phyloP scores from a whole-genome alignment of 2,113 vertebrate species.

The Grammomys dolichurus region DNA sequence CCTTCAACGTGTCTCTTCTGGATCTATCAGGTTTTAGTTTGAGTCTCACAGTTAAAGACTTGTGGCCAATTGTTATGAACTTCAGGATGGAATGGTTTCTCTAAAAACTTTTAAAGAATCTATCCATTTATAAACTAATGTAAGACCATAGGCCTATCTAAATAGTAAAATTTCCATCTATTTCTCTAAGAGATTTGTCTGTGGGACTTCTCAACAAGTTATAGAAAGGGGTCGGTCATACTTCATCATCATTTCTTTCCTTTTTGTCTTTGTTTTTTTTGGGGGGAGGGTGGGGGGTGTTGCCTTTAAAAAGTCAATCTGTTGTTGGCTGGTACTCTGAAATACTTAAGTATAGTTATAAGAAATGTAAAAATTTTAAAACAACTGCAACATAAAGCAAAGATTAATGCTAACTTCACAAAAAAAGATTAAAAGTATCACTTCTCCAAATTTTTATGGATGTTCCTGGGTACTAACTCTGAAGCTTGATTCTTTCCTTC shows the following conservation, averaged over 20 bases:
- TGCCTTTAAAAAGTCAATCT: neutral
- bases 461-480: neutral
- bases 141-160: neutral
- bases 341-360: neutral
- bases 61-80: neutral
- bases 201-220: neutral
- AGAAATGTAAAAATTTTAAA: neutral
- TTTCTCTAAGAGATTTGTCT: neutral
- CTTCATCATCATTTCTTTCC: neutral
- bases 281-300: too few relatives aligned
- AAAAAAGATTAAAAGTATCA: neutral
- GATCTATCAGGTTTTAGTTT: neutral
- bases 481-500: neutral
- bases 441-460: neutral
- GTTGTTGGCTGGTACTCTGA: neutral
- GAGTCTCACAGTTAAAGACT: neutral
- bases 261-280: neutral
- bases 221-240: neutral
- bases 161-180: neutral
- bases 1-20: neutral
- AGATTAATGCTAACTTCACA: neutral
- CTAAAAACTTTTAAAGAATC: neutral
- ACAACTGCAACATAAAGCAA: neutral
- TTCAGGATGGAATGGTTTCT: neutral
- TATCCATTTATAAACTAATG: neutral